Base-by-base conservation (phyloP, 2,888 invertebrate genomes). In the Blomia tropicalis region DNA sequence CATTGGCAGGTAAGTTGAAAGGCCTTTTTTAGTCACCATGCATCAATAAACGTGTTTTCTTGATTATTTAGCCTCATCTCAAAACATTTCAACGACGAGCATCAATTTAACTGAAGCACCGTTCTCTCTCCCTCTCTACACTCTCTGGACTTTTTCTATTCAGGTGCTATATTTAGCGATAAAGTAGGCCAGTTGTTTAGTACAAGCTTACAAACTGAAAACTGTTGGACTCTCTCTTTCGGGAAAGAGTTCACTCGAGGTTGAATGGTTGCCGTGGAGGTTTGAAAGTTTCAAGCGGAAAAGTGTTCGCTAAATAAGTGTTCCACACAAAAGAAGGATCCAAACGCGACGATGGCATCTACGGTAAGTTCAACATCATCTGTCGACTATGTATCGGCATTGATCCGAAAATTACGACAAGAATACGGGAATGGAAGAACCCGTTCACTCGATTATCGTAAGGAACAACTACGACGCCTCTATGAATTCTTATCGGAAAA, bases 401-500 rank as follows among this genome's bases (percentile, higher is more conserved):
- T 56, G 14, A 56, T 30, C 25, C 11, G n/a, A 19, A 11, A 31
- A 30, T 25, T 56, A 19, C 56, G 56, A 4, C 22, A 3, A 2
- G 32, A 56, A 31, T 93, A 83, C 76, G 79, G 79, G 66, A 80
- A 81, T 62, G 91, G 91, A 22, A 81, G 83, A 69, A 91, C 91
- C n/a, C 81, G 80, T 67, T 79, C 83, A 19, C 70, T 89, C 69
- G 81, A 83, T 76, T 90, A 83, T 79, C 81, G 95, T 63, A 80
- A 82, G 68, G 77, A 81, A 66, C 93, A 95, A 74, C 76, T 96
- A 61, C 80, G 83, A 72, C 81, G 78, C 60, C 73, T 93, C 25
- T 71, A 83, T 54, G 79, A 79, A 61, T 80, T 95, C 80, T 78
- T 90, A 71, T 81, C 85, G 66, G 91, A 93, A 70, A 84, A 90